These are phyloP conservation scores for Seriola aureovittata DNA, from an alignment of 2,113 vertebrate species.

Conservation along the genomic window DNA sequence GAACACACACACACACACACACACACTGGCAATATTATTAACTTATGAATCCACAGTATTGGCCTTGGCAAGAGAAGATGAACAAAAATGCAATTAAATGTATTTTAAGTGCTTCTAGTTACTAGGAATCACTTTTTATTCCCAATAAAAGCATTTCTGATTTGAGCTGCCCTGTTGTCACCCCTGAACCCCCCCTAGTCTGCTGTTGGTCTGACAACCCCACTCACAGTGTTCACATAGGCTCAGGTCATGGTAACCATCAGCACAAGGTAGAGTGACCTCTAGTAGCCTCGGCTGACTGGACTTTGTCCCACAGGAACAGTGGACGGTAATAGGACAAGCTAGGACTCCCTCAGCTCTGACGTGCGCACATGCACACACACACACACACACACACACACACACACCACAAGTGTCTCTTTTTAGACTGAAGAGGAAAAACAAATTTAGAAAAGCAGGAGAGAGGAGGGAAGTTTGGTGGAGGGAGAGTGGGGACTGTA, in stretches of 20 bases:
- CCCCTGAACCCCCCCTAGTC: background rate
- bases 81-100: background rate
- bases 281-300: constrained; percentile 56
- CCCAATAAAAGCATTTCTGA: background rate
- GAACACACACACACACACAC: constrained; percentile 40
- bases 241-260: constrained; percentile 1
- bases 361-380: constrained; percentile 10
- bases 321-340: constrained; percentile 51
- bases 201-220: background rate
- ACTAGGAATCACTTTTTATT: background rate
- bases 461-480: constrained; percentile 26
- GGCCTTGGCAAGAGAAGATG: background rate
- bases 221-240: background rate
- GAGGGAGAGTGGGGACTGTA: constrained; percentile 35
- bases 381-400: constrained; percentile 33
- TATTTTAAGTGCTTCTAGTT: background rate
- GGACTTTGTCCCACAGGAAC: constrained; percentile 39
- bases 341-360: constrained; percentile 48
- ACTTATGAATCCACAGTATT: background rate
- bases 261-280: constrained; percentile 46
- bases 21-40: background rate
- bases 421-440: constrained; percentile 58
- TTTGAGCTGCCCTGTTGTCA: background rate
- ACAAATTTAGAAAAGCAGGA: constrained; percentile 14
- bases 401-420: constrained; percentile 39